Evolutionary conservation across 2,797 vertebrate genomes (phyloP), one percentile per base, ranked within the genome.

Genomic region (Chiroxiphia lanceolata): DNA sequence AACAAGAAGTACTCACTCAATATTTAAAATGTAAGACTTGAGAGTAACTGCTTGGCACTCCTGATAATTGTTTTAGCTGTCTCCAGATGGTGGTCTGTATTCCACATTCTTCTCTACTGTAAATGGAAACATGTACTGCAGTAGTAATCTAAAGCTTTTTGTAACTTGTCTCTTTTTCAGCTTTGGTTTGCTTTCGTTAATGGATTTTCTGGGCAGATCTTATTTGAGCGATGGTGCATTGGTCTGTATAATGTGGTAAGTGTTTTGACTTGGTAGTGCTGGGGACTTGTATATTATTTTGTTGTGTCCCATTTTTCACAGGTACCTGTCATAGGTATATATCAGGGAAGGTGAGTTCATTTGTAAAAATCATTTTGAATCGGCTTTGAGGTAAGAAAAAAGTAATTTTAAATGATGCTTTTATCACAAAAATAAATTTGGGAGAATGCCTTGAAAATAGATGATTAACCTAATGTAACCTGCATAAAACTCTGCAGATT

Each of bases 131-230:
- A 47, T 91, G 95, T 94, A 96, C 83, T 87, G 92, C 90, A 93
- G 74, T 91, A 96, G 87, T 97, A 95, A 97, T 96, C 89, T 96
- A 95, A 98, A 97, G 83, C 95, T 97, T 97, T 92, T 96, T 98
- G 93, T 97, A 96, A 98, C 94, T 98, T 97, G 97, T 90, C 22
- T 96, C 15, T 98, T 93, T 98, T 98, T 86, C 98, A 99, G 99
- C 99, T 99, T 97, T 99, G 99, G 99, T 99, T 99, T 96, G 99
- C 99, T 90, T 99, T 99, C 86, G 98, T 99, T 96, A 99, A 99
- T 94, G 99, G 99, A 95, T 99, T 99, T 98, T 99, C 99, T 40
- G 99, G 99, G 47, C 99, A 99, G 98, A 99, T 99, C 98, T 98
- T 99, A 56, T 99, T 99, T 98, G 99, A 99, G 93, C 98, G 99